These are phyloP conservation scores for Carettochelys insculpta DNA, from an alignment of 2,113 vertebrate species.

Conservation along the genomic window DNA sequence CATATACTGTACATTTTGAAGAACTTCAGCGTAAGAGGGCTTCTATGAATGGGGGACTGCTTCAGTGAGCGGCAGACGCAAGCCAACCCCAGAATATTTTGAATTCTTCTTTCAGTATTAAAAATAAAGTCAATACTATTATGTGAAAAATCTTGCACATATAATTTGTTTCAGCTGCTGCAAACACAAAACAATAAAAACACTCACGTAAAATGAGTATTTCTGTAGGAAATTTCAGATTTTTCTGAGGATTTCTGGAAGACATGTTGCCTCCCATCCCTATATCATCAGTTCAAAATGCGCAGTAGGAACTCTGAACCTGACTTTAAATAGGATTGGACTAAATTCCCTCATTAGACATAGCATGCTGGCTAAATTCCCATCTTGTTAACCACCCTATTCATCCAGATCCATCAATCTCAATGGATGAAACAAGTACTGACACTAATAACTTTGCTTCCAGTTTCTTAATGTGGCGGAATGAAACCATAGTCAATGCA, in stretches of 20 bases:
- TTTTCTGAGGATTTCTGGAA: neutral
- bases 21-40: neutral
- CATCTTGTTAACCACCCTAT: constrained; percentile 51
- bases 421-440: constrained; percentile 27
- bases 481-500: constrained; percentile 1
- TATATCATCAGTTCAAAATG: constrained; percentile 30
- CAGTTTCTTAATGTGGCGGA: neutral
- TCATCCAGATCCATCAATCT: constrained; percentile 45
- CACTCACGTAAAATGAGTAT: constrained; percentile 5
- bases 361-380: constrained; percentile 8
- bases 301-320: constrained; percentile 21
- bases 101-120: constrained; percentile 28
- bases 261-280: neutral
- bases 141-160: constrained; percentile 26
- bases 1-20: constrained; percentile 1
- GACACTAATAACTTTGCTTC: constrained; percentile 48
- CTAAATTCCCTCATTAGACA: constrained; percentile 19
- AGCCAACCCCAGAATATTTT: neutral
- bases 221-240: constrained; percentile 32
- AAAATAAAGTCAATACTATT: constrained; percentile 46
- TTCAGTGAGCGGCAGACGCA: neutral
- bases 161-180: constrained; percentile 50
- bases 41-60: neutral
- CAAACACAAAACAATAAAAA: constrained; percentile 38
- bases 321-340: constrained; percentile 28